A percentile compares a stretch with the other conserved stretches of the same genome.
phyloP scores from a whole-genome alignment of 2,797 vertebrate species.

The Anomalospiza imberbis region DNA sequence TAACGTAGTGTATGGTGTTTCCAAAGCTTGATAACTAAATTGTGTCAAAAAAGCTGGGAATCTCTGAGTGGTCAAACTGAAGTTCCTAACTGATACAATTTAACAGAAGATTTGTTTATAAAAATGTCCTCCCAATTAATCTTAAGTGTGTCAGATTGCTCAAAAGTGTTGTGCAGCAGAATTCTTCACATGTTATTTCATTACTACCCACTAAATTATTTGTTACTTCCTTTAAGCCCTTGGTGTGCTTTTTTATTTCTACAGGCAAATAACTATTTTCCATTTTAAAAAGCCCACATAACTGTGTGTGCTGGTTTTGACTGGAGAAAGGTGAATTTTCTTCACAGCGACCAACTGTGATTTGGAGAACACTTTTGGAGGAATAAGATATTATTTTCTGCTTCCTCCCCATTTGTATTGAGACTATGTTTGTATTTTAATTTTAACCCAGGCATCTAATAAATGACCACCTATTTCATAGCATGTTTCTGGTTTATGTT shows the following conservation, averaged over 20 bases:
- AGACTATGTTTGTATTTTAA: not conserved
- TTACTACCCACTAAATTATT: not conserved
- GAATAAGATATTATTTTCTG: not conserved
- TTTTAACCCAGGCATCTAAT: not conserved
- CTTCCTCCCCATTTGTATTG: not conserved
- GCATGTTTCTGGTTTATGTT: not conserved
- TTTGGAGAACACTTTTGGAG: not conserved
- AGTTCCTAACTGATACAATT: not conserved
- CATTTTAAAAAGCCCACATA: rapidly evolving
- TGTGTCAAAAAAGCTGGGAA: not conserved
- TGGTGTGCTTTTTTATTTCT: not conserved
- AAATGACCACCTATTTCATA: not conserved
- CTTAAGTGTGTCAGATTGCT: not conserved
- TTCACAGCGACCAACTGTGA: not conserved
- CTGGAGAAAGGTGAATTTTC: not conserved
- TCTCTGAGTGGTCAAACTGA: not conserved
- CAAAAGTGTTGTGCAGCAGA: not conserved
- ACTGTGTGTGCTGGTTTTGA: not conserved
- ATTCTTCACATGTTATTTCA: not conserved
- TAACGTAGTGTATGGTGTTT: not conserved
- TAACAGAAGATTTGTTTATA: not conserved
- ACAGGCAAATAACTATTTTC: not conserved
- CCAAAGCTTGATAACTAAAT: not conserved
- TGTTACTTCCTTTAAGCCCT: not conserved
- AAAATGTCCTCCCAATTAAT: not conserved